Conservation (phyloP, 2,113 vertebrate species). For the cat (Felis catus) region F.catus_Fca126_mat1.0 CM031421.1:82270501-82271000, state of each 20-base stretch:
- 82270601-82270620: neutral
- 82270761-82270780: neutral
- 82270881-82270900: neutral
- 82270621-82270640: neutral
- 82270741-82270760: neutral
- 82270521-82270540: neutral
- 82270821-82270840: neutral
- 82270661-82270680: neutral
- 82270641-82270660: neutral
- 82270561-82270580: neutral
- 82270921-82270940: neutral
- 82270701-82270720: neutral
- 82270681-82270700: neutral
- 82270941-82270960: neutral
- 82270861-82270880: neutral
- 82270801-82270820: conserved; percentile 11
- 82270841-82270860: conserved; percentile 27
- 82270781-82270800: conserved; percentile 25
- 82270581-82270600: neutral
- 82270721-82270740: neutral
- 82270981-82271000: fast-evolving
- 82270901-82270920: conserved; percentile 4
- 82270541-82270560: neutral
- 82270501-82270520: neutral
- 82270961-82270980: neutral